Evolutionary conservation across 2,888 invertebrate genomes (phyloP), one percentile per base, ranked within the genome.

Genomic region (Lithophane leautieri): DNA sequence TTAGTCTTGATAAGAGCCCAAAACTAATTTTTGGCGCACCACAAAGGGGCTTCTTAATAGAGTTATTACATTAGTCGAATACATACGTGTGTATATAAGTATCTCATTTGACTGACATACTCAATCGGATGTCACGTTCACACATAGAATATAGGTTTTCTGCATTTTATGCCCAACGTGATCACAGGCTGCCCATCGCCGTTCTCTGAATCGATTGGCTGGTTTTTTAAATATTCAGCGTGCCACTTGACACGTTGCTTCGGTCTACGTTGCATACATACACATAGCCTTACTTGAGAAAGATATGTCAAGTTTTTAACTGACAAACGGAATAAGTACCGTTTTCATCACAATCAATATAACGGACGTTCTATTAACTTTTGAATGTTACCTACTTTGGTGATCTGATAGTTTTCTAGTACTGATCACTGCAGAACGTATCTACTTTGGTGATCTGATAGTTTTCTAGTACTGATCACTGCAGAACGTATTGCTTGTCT

Each of bases 1-100:
- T 77, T 50, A 22, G 70, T 76, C 74, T 69, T 75, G 72, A 78
- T 76, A 75, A 80, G 76, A 82, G 67, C 0, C 14, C 77, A 86
- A 88, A 77, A 77, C 77, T 82, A 61, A 82, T 71, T 86, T 86
- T 86, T 79, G 73, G 52, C n/a, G 47, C 68, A 54, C 63, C 67
- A 81, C 70, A 70, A 66, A 16, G 66, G 44, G 42, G 68, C 69
- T 78, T 79, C 81, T 71, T 73, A 76, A 87, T 73, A 66, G 66
- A 67, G 63, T 47, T 73, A 73, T 44, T 67, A 83, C 75, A 76
- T 72, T 72, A 54, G 9, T 54, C 62, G 60, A 68, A 58, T 62
- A 69, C 67, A 22, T 54, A 58, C 1, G 19, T 68, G 56, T 71
- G 70, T 52, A 28, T 70, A n/a, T 14, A 63, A 79, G 74, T 62